Base-by-base conservation (phyloP, 2,888 invertebrate species). In the Nemoura dubitans region DNA sequence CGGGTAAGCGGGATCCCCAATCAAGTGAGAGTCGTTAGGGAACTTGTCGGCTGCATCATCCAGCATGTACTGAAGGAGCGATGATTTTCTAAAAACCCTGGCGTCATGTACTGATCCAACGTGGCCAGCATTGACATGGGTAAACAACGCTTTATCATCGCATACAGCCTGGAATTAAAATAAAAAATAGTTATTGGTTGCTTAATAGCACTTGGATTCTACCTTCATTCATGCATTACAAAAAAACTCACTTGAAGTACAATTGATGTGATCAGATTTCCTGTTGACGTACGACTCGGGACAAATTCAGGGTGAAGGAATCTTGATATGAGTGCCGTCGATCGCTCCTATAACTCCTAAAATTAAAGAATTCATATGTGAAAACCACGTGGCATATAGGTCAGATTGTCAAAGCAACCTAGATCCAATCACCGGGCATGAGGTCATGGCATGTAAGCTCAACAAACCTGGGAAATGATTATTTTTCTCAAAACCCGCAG, bases 1-100 rank as follows among this genome's bases (percentile, higher is more conserved):
- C 16, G 77, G 77, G 42, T 87, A 87, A 0, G 85, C 85, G n/a
- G 80, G 0, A 77, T 85, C 85, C 10, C 85, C 87, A 30, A 87
- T n/a, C 14, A 87, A 7, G 30, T 83, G 83, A 29, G 36, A 27
- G 2, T 42, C 76, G 28, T 86, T 25, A 10, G 43, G 83, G 27
- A 86, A 86, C 76, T 42, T 59, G 28, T 76, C 42, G 25, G 16
- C 14, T 26, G 27, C 80, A 28, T 59, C n/a, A 26, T 59, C 26
- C n/a, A 14, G n/a, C 25, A 85, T 59, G 26, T 76, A 85, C 21
- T 59, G 25, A 25, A 10, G 76, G 10, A 85, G 25, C 43, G 29
- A 28, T 16, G 85, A 76, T 77, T 30, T 25, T 36, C 85, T 28
- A 27, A 85, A 77, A 16, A 85, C 85, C 76, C 77, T 76, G 21